A percentile compares a stretch with the other conserved stretches of the same genome.
Evolutionary conservation across 2,797 vertebrate genomes (phyloP).

Genomic region (Cryptoprocta ferox): DNA sequence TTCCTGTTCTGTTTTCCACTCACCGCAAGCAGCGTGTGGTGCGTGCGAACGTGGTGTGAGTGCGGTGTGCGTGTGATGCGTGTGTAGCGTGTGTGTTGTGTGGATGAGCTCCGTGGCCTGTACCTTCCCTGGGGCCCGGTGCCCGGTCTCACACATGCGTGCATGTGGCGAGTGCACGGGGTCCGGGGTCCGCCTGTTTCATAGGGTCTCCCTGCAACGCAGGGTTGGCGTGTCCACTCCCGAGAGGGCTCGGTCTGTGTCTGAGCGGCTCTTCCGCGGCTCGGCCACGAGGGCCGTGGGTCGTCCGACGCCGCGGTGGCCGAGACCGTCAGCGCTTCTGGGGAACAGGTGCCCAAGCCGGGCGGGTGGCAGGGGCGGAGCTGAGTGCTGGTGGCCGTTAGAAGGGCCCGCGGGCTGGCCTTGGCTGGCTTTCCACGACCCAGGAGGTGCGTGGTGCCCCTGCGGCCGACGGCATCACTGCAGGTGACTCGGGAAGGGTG

Average conservation of each 20-base stretch:
- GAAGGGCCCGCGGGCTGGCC: not conserved
- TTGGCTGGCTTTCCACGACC: not conserved
- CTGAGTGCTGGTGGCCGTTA: not conserved
- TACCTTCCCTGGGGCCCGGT: not conserved
- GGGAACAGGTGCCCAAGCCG: not conserved
- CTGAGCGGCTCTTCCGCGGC: not conserved
- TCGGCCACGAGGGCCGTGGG: not conserved
- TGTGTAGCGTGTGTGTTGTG: not conserved
- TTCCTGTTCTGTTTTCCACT: not conserved
- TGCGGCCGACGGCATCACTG: not conserved
- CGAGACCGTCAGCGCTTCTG: not conserved
- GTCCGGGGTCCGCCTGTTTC: not conserved
- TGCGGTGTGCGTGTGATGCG: too few species aligned
- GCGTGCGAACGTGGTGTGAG: not conserved
- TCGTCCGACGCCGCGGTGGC: not conserved
- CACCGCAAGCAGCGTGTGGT: not conserved
- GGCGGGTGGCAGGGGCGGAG: not conserved
- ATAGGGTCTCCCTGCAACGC: not conserved
- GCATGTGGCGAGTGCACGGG: fast-evolving
- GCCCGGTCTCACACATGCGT: too few species aligned
- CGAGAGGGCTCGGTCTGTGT: not conserved
- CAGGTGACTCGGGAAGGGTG: not conserved
- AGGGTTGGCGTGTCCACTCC: not conserved
- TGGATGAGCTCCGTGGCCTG: not conserved
- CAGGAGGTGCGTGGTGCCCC: not conserved